Conservation (phyloP, 30 jellyfish, hydroid and myxozoan genomes). For the Hydractinia echinata region DNA sequence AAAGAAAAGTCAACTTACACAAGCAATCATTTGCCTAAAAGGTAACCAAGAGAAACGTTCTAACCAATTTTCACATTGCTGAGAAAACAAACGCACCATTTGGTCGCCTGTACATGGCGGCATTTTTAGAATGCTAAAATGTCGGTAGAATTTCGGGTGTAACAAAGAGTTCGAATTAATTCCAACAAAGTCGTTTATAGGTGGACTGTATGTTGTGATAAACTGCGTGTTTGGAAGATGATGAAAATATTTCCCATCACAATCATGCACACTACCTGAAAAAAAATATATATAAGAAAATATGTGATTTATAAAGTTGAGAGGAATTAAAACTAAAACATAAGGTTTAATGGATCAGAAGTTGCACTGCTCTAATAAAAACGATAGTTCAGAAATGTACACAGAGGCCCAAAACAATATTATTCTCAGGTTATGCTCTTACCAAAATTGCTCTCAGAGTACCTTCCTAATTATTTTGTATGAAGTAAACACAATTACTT, state of each 20-base stretch:
- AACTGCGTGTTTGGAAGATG: constrained; percentile 61
- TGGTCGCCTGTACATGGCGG: constrained; percentile 27
- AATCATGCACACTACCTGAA: constrained; percentile 60
- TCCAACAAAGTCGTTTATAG: constrained; percentile 10
- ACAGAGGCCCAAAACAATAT: too few relatives aligned
- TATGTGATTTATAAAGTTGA: too few relatives aligned
- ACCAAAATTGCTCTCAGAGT: too few relatives aligned
- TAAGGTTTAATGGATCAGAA: too few relatives aligned
- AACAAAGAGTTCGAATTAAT: neutral
- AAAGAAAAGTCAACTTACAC: constrained; percentile 31
- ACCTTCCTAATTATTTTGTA: neutral
- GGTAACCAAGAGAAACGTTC: constrained; percentile 56
- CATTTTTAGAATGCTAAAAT: constrained; percentile 28
- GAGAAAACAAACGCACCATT: constrained; percentile 40
- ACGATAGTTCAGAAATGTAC: too few relatives aligned
- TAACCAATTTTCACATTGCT: constrained; percentile 61
- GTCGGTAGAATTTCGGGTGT: neutral
- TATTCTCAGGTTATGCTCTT: too few relatives aligned
- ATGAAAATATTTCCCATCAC: constrained; percentile 55
- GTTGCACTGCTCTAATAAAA: too few relatives aligned
- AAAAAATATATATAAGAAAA: neutral
- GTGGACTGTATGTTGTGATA: constrained; percentile 48
- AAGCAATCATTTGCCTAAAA: constrained; percentile 49
- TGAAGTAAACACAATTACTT: neutral
- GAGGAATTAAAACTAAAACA: too few relatives aligned